Conservation (phyloP, 2,888 invertebrate genomes). For the Scaptomyza flava region DNA sequence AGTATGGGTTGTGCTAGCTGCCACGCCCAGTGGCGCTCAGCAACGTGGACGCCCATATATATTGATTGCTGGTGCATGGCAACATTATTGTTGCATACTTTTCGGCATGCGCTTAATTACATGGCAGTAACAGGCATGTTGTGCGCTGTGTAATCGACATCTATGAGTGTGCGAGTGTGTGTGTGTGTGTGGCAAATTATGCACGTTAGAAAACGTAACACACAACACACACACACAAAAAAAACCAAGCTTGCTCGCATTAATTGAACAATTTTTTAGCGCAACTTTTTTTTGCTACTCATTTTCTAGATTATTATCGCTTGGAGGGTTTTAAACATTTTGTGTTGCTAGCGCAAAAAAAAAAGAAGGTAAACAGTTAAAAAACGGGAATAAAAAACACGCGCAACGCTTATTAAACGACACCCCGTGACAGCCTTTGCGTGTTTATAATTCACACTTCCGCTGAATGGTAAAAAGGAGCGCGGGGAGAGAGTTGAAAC, state of each 20-base stretch:
- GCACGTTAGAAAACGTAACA: slow-evolving; percentile 60
- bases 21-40: slow-evolving; percentile 55
- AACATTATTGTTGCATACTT: slow-evolving; percentile 72
- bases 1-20: slow-evolving; percentile 21
- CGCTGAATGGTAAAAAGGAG: slow-evolving; percentile 44
- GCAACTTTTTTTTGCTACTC: slow-evolving; percentile 48
- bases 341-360: slow-evolving; percentile 29
- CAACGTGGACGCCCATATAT: slow-evolving; percentile 49
- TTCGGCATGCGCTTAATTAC: slow-evolving; percentile 76
- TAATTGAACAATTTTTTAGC: slow-evolving; percentile 74
- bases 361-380: neutral
- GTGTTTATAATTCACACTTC: slow-evolving; percentile 77
- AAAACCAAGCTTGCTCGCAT: slow-evolving; percentile 58
- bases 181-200: slow-evolving; percentile 49
- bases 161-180: neutral
- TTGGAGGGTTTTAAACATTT: slow-evolving; percentile 44
- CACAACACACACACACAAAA: slow-evolving; percentile 51
- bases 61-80: slow-evolving; percentile 59
- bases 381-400: slow-evolving; percentile 20
- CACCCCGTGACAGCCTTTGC: slow-evolving; percentile 55
- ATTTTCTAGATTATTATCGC: slow-evolving; percentile 71
- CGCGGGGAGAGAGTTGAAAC: neutral
- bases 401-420: slow-evolving; percentile 54
- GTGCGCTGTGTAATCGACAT: slow-evolving; percentile 1
- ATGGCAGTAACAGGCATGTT: slow-evolving; percentile 53